These are phyloP conservation scores for Aythya fuligula DNA, from an alignment of 2,797 vertebrate species.

Conservation along the genomic window DNA sequence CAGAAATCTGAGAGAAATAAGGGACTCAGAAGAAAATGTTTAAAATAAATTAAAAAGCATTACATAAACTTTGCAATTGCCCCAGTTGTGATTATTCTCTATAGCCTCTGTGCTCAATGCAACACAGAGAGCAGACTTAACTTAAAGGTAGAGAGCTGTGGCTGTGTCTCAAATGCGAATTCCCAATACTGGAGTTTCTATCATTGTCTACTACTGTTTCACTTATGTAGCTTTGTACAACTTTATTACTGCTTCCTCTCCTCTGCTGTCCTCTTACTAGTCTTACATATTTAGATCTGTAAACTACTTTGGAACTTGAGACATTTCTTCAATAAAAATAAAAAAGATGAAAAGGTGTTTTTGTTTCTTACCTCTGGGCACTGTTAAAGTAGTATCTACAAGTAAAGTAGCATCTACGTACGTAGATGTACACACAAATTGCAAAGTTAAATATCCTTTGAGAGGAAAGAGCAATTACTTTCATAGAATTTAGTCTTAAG, in stretches of 20 bases:
- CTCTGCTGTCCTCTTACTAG: not conserved
- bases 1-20: not conserved
- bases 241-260: not conserved
- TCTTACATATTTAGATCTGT: not conserved
- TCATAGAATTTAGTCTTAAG: not conserved
- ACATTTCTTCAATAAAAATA: not conserved
- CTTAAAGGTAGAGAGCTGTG: not conserved
- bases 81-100: not conserved
- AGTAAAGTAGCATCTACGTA: too few relatives aligned
- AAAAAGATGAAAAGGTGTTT: not conserved
- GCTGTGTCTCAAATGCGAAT: not conserved
- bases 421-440: not conserved
- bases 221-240: not conserved
- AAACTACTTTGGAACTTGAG: not conserved
- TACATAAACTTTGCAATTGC: not conserved
- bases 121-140: not conserved
- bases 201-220: rapidly evolving
- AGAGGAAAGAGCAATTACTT: not conserved
- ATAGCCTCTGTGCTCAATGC: not conserved
- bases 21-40: not conserved
- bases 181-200: not conserved
- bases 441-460: not conserved
- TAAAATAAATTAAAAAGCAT: not conserved
- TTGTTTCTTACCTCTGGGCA: not conserved
- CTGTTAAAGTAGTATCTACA: not conserved